Evolutionary conservation across 2,888 invertebrate species (phyloP), one percentile per base, ranked within the genome.

Genomic region (Chirona hameri): DNA sequence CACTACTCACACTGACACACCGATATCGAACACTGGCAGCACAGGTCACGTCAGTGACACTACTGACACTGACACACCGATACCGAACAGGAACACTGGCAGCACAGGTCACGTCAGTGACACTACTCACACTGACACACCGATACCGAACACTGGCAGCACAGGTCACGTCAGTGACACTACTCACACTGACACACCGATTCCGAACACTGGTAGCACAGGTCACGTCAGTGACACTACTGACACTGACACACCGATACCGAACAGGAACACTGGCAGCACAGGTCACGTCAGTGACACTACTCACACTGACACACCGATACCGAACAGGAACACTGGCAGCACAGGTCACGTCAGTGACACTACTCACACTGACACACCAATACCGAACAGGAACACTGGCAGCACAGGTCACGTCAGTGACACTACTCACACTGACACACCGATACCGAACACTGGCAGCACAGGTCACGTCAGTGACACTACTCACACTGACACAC

Each of bases 361-460:
- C 39, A 39, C 39, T 39, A 7, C 39, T 97, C 96, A 98, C 96
- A 86, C 96, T 96, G 52, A n/a, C n/a, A n/a, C n/a, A n/a, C 97
- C 97, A 86, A 98, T 95, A 21, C 98, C 98, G 88, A 98, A 98
- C 12, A 96, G n/a, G n/a, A n/a, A n/a, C n/a, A n/a, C 98, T 96
- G 39, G 39, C 39, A 2, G 39, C 39, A 39, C 39, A 39, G 39
- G 39, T 39, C 39, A 39, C 39, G 39, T 39, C 7, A 39, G 39
- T 39, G 39, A 39, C 39, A 39, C 39, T 39, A 7, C 39, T 97
- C 96, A 98, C 96, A 86, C 96, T 96, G 52, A n/a, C n/a, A n/a
- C n/a, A n/a, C 97, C 97, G 86, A 98, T 95, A 21, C 98, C 98
- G 88, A 98, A 98, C 12, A 96, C 98, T 96, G 39, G 39, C 39